phyloP scores from a whole-genome alignment of 37 sponge, comb jelly and placozoan genomes.

The Oscarella lobularis region DNA sequence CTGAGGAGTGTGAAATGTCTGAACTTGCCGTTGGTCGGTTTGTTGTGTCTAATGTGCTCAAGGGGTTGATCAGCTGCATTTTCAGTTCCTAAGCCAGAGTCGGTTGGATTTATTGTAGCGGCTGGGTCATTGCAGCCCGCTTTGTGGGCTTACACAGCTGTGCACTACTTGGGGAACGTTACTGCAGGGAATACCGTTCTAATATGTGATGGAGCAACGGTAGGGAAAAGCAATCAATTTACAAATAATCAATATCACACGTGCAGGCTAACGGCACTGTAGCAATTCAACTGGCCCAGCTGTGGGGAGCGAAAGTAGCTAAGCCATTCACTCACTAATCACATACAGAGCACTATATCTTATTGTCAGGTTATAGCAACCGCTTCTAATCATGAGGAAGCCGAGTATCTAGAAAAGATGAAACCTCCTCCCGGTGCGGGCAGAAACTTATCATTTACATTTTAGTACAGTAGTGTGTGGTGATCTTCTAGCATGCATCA shows the following conservation, averaged over 20 bases:
- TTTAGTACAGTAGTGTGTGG: not conserved
- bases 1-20: not conserved
- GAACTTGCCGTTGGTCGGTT: not conserved
- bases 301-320: constrained; percentile 31
- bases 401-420: constrained; percentile 17
- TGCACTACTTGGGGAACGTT: constrained; percentile 5
- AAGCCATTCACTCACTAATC: not conserved
- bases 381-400: constrained; percentile 46
- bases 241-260: not conserved
- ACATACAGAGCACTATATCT: not conserved
- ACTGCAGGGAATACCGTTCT: not conserved
- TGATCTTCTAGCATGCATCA: constrained; percentile 19
- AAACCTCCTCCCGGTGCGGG: constrained; percentile 28
- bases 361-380: constrained; percentile 50
- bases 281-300: constrained; percentile 35
- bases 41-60: not conserved
- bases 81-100: not conserved
- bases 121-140: not conserved
- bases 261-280: constrained; percentile 26
- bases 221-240: not conserved
- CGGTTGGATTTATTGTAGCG: not conserved
- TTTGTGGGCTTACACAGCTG: constrained; percentile 1
- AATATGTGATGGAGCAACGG: constrained; percentile 9
- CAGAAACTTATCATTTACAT: not conserved
- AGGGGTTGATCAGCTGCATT: not conserved